Evolutionary conservation across 2,888 invertebrate species (phyloP).

Genomic region (Leptopilina drosophilae): DNA sequence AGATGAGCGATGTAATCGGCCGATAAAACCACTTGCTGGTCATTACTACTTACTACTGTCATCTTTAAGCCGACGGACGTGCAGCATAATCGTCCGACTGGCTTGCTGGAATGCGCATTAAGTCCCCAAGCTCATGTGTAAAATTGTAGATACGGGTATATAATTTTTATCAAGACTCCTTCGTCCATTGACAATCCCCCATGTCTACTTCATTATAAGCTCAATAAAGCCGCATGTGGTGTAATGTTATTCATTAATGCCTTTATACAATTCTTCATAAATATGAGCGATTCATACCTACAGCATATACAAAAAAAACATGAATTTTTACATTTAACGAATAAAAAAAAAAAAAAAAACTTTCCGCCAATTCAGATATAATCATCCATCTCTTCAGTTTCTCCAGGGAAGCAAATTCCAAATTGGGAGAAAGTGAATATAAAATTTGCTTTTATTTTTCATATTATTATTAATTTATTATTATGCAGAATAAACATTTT

Average conservation of each 20-base stretch:
- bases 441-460: no score
- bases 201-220: constrained; percentile 20
- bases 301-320: no score
- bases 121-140: constrained; percentile 25
- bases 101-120: constrained; percentile 34
- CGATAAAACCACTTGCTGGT: constrained; percentile 18
- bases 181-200: constrained; percentile 13
- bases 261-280: constrained; percentile 5
- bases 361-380: no score
- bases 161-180: constrained; percentile 30
- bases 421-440: no score
- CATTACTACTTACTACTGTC: constrained; percentile 36
- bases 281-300: not conserved
- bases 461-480: no score
- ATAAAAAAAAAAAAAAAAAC: no score
- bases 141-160: constrained; percentile 33
- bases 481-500: no score
- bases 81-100: constrained; percentile 26
- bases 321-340: no score
- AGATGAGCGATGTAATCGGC: constrained; percentile 22
- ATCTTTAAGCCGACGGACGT: constrained; percentile 34
- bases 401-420: no score
- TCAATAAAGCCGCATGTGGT: constrained; percentile 10
- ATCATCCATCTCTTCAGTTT: no score
- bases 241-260: constrained; percentile 2